Percentiles rank a stretch among this genome's conserved stretches.
Evolutionary conservation across 1,140 invertebrate species (phyloP).

Genomic region (Colletes gigas): DNA sequence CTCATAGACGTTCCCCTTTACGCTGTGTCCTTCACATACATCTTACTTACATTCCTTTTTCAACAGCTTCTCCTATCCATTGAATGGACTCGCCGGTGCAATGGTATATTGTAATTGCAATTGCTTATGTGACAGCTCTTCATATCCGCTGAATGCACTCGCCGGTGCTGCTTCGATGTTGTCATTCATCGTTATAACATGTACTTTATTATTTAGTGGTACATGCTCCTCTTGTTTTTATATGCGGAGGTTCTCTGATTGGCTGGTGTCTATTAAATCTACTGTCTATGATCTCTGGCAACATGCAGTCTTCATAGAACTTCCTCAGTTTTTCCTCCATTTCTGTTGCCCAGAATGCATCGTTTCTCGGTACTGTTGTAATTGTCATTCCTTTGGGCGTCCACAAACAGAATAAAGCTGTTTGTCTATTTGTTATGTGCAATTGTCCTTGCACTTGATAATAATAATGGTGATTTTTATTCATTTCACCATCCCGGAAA

Average conservation of each 20-base stretch:
- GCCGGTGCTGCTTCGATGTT: neutral
- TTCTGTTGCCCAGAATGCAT: neutral
- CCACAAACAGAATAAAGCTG: neutral
- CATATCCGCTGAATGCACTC: neutral
- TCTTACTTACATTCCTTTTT: too few species aligned
- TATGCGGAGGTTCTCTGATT: neutral
- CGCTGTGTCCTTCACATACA: too few species aligned
- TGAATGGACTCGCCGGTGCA: neutral
- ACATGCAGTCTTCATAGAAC: neutral
- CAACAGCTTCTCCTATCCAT: neutral
- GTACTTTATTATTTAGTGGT: neutral
- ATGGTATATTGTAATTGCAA: too few species aligned
- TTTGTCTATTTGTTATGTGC: neutral
- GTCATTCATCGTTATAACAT: neutral
- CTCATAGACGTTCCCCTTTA: neutral
- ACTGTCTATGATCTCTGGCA: neutral
- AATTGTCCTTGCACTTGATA: constrained; percentile 11
- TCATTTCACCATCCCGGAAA: neutral
- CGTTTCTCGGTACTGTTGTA: neutral
- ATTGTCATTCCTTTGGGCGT: neutral
- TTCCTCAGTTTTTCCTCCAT: neutral
- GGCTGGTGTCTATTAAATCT: neutral
- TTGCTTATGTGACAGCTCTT: too few species aligned
- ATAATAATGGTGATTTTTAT: neutral
- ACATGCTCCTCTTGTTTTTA: neutral